Conservation (phyloP, 2,797 vertebrate species). For the Stomatorhinus walkeri region DNA sequence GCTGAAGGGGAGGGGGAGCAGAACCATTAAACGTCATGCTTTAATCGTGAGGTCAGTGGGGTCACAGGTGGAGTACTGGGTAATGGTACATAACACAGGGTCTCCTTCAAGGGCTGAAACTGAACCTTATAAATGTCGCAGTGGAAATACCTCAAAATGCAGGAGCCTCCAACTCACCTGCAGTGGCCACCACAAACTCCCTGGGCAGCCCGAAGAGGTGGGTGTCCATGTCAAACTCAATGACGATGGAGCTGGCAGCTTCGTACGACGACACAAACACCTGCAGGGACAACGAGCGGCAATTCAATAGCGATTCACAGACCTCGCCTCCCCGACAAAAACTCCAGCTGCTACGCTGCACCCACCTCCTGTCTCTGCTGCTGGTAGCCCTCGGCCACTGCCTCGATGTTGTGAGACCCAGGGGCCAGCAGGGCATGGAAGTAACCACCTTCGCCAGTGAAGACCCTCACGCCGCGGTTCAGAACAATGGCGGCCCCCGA, state of each 20-base stretch:
- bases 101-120: background rate
- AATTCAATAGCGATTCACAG: background rate
- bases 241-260: slow-evolving; percentile 69
- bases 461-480: slow-evolving; percentile 74
- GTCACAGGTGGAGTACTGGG: background rate
- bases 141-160: background rate
- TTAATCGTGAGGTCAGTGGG: background rate
- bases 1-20: slow-evolving; percentile 52
- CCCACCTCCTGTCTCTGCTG: slow-evolving; percentile 78
- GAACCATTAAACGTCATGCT: background rate
- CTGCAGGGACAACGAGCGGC: slow-evolving; percentile 48
- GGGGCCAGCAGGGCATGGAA: slow-evolving; percentile 86
- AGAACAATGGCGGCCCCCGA: slow-evolving; percentile 78
- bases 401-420: slow-evolving; percentile 81
- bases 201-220: slow-evolving; percentile 86
- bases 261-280: slow-evolving; percentile 74
- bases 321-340: background rate
- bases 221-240: slow-evolving; percentile 88
- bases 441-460: slow-evolving; percentile 75
- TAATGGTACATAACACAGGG: background rate
- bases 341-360: background rate
- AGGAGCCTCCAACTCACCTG: slow-evolving; percentile 61
- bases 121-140: background rate
- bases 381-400: slow-evolving; percentile 83
- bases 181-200: slow-evolving; percentile 87